phyloP scores from a whole-genome alignment of 2,888 invertebrate species.

The Parnassius orleans region DNA sequence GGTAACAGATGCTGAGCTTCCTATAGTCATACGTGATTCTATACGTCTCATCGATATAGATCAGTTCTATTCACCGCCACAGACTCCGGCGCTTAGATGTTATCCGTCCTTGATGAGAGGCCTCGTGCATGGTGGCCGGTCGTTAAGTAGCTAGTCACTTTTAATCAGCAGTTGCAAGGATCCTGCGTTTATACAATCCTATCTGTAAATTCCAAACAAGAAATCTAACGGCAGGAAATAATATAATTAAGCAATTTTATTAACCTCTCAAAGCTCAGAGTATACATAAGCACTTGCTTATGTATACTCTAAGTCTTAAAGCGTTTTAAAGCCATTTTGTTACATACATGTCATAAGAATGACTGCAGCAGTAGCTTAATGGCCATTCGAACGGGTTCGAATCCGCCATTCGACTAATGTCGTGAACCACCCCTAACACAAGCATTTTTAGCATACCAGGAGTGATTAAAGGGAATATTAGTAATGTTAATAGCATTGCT shows the following conservation, averaged over 20 bases:
- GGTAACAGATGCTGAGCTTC: neutral
- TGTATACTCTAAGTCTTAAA: too few relatives aligned
- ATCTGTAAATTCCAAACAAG: constrained; percentile 17
- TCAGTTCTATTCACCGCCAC: constrained; percentile 18
- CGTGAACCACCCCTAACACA: too few relatives aligned
- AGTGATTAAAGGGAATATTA: too few relatives aligned
- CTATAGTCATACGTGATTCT: neutral
- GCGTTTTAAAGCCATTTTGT: too few relatives aligned
- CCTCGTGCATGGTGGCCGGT: constrained; percentile 24
- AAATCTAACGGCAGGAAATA: constrained; percentile 16
- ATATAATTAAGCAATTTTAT: constrained; percentile 2
- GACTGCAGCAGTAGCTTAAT: too few relatives aligned
- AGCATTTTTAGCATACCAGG: too few relatives aligned
- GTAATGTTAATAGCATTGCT: too few relatives aligned
- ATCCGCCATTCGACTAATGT: too few relatives aligned
- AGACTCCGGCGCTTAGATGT: constrained; percentile 24
- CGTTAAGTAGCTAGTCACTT: constrained; percentile 22
- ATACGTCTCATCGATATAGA: constrained; percentile 18
- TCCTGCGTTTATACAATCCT: constrained; percentile 24
- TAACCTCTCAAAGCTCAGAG: neutral
- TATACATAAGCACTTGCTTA: too few relatives aligned
- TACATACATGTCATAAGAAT: too few relatives aligned
- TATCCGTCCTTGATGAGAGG: constrained; percentile 25
- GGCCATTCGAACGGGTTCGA: too few relatives aligned
- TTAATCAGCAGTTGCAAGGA: constrained; percentile 17